A percentile compares a stretch with the other conserved stretches of the same genome.
Conservation (phyloP, 2,113 vertebrate species). For the Xenopus borealis region DNA sequence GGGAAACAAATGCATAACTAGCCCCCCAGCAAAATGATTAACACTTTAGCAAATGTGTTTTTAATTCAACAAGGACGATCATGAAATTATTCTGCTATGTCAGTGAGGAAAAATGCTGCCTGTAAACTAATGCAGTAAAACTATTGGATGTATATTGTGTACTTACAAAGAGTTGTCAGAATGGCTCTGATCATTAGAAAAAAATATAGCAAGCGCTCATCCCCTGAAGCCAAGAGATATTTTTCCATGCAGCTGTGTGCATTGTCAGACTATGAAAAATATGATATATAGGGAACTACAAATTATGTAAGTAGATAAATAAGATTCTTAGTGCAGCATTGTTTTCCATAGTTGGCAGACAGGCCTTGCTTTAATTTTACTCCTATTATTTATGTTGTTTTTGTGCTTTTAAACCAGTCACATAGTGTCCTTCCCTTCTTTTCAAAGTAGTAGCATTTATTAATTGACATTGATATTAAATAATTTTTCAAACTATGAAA, state of each 20-base stretch:
- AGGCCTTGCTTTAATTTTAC: slow-evolving; percentile 28
- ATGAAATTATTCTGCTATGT: slow-evolving; percentile 25
- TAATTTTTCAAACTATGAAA: no score
- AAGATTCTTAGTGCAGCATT: slow-evolving; percentile 64
- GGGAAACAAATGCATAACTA: slow-evolving; percentile 29
- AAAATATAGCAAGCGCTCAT: slow-evolving; percentile 53
- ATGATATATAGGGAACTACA: slow-evolving; percentile 59
- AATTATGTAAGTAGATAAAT: slow-evolving; percentile 63
- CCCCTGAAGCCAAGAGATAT: slow-evolving; percentile 43
- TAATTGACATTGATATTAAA: no score
- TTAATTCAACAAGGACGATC: slow-evolving; percentile 39
- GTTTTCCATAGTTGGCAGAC: slow-evolving; percentile 54
- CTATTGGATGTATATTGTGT: slow-evolving; percentile 46
- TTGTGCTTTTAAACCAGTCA: neutral
- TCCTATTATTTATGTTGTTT: slow-evolving; percentile 14
- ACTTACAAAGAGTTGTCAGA: slow-evolving; percentile 50
- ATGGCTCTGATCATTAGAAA: slow-evolving; percentile 47
- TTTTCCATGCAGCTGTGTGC: slow-evolving; percentile 45
- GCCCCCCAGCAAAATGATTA: slow-evolving; percentile 40
- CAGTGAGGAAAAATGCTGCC: slow-evolving; percentile 22
- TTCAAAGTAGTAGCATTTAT: neutral
- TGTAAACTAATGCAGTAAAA: slow-evolving; percentile 30
- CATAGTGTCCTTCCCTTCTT: neutral
- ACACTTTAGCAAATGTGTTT: slow-evolving; percentile 40
- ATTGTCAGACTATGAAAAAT: slow-evolving; percentile 47